Evolutionary conservation across 92 coral and sea anemone species (phyloP), one percentile per base, ranked within the genome.

Genomic region (Anthopleura xanthogrammica): DNA sequence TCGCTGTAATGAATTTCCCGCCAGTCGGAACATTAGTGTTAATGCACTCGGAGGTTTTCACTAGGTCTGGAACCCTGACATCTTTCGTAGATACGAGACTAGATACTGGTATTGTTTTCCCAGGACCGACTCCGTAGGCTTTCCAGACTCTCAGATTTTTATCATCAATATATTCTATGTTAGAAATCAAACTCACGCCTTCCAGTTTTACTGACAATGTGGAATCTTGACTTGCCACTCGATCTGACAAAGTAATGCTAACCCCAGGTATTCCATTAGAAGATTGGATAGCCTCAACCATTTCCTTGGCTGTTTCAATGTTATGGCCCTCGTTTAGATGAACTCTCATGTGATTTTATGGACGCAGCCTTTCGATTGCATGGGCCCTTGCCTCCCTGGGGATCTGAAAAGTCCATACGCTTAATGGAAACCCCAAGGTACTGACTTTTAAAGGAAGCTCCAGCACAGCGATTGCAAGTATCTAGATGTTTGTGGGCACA

Each of bases 51-150:
- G 70, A 6, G 70, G 7, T 62, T 62, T 62, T 62, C 70, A 16
- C 3, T 2, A 62, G 70, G 24, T 17, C 70, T 62, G 70, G 70
- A 20, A 62, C 29, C 10, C 29, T 62, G 70, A 62, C 70, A 62
- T 58, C 19, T 58, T 58, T 58, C 3, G 70, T 20, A 19, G 70
- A 62, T 6, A 62, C 22, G 12, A 62, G 70, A 62, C 70, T 70
- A 60, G 85, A 13, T 12, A 86, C 81, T 29, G 77, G 80, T 52
- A 87, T 80, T 74, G 42, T 76, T 56, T 90, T 87, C 23, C 94
- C 89, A 64, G 91, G 85, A 58, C 91, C 93, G 60, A 87, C 84
- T 80, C 79, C 85, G 77, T 90, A 87, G 41, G 91, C 91, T 58
- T 78, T 90, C 93, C 91, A 87, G 54, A 85, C 85, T 41, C 82